Evolutionary conservation across 1,140 invertebrate genomes (phyloP).

Genomic region (Sycophaga agraensis): DNA sequence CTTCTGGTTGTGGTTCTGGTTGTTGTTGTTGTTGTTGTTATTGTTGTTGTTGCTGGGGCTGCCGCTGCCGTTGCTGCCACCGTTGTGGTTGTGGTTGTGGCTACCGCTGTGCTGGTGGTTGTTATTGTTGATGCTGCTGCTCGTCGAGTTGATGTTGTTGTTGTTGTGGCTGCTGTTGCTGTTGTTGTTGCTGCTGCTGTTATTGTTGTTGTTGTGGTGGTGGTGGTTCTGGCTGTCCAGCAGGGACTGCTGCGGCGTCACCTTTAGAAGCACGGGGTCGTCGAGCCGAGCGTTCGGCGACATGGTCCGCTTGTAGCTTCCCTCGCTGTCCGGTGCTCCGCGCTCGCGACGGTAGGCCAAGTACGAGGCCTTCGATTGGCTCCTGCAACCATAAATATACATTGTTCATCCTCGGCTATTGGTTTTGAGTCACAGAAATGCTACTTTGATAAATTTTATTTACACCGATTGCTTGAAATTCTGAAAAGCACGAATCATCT

Average conservation of each 20-base stretch:
- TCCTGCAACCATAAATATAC: too few species aligned
- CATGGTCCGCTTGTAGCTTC: slow-evolving; percentile 75
- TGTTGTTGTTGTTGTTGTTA: not conserved
- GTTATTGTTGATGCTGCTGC: not conserved
- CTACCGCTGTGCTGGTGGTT: not conserved
- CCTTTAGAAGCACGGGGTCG: slow-evolving; percentile 49
- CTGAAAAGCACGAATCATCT: too few species aligned
- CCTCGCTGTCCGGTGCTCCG: slow-evolving; percentile 69
- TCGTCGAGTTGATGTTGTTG: not conserved
- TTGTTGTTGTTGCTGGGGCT: not conserved
- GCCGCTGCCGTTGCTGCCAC: not conserved
- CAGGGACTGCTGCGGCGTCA: slow-evolving; percentile 43
- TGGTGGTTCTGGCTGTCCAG: not conserved
- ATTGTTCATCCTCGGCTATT: too few species aligned
- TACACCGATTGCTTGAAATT: too few species aligned
- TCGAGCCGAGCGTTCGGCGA: slow-evolving; percentile 67
- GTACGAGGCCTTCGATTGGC: slow-evolving; percentile 78
- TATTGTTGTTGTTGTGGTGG: slow-evolving; percentile 20
- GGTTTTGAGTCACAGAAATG: too few species aligned
- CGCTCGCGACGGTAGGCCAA: slow-evolving; percentile 69
- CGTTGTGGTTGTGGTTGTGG: slow-evolving; percentile 17
- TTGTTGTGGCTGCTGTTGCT: not conserved
- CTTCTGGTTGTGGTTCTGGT: slow-evolving; percentile 32
- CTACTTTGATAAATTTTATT: too few species aligned
- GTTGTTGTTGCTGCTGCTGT: slow-evolving; percentile 20